Percentiles rank a stretch among this genome's conserved stretches.
Evolutionary conservation across 1,140 invertebrate species (phyloP).

Genomic region (Rhizoglyphus robini): DNA sequence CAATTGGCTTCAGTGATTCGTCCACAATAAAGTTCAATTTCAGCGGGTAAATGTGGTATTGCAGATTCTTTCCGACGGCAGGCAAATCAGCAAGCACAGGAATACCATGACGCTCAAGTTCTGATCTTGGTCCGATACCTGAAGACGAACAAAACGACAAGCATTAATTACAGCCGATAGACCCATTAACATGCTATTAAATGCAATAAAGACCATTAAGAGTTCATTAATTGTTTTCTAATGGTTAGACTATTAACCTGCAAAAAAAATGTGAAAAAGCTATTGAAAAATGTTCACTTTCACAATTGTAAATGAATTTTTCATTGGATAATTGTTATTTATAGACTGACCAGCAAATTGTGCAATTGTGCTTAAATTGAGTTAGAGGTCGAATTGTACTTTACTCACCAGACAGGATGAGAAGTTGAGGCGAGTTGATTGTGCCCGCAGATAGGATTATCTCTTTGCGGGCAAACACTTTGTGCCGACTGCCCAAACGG

Average conservation of each 20-base stretch:
- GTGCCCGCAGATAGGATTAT: constrained; percentile 66
- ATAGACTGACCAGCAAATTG: neutral
- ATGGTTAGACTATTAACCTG: neutral
- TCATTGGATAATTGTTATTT: too few relatives aligned
- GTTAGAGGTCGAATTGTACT: neutral
- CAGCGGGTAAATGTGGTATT: constrained; percentile 32
- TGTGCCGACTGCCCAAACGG: constrained; percentile 45
- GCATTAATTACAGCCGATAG: too few relatives aligned
- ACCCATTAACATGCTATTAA: too few relatives aligned
- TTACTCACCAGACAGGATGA: constrained; percentile 57
- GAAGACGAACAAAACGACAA: neutral
- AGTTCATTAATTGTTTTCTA: too few relatives aligned
- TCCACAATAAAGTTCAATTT: constrained; percentile 19
- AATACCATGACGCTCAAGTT: constrained; percentile 27
- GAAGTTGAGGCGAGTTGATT: constrained; percentile 62
- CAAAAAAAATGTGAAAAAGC: neutral
- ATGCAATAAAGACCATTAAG: too few relatives aligned
- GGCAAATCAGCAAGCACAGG: constrained; percentile 34
- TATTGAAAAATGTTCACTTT: too few relatives aligned
- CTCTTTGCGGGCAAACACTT: constrained; percentile 54
- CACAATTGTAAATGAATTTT: too few relatives aligned
- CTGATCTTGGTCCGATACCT: constrained; percentile 56
- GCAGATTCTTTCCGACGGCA: constrained; percentile 37
- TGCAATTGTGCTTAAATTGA: neutral
- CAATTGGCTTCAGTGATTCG: neutral